Evolutionary conservation across 2,888 invertebrate genomes (phyloP).

Genomic region (Gari tellinella): DNA sequence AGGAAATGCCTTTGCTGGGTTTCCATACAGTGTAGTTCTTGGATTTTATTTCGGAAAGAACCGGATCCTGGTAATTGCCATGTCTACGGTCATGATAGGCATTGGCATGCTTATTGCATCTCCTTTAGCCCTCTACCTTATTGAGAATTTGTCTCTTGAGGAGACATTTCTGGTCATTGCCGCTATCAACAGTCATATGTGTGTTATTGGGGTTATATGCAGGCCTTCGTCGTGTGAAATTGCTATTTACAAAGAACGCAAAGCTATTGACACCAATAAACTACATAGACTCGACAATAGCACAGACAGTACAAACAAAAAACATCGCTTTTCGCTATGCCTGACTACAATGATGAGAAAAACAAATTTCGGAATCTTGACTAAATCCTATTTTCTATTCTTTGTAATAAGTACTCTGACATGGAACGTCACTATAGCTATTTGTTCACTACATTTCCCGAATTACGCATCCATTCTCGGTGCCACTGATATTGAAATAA

Average conservation of each 20-base stretch:
- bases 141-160: constrained; percentile 6
- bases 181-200: constrained; percentile 51
- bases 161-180: constrained; percentile 55
- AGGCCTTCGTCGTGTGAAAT: constrained; percentile 46
- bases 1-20: constrained; percentile 49
- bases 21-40: constrained; percentile 49
- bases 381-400: constrained; percentile 32
- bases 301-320: not conserved
- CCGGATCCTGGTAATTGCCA: constrained; percentile 39
- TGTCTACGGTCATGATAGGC: constrained; percentile 48
- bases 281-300: too few species aligned
- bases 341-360: not conserved
- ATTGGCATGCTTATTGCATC: constrained; percentile 58
- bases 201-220: constrained; percentile 51
- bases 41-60: constrained; percentile 60
- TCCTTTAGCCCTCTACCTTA: constrained; percentile 45
- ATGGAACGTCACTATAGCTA: constrained; percentile 44
- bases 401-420: constrained; percentile 46
- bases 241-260: not conserved
- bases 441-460: constrained; percentile 51
- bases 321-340: not conserved
- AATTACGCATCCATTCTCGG: constrained; percentile 38
- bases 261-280: too few species aligned
- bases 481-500: constrained; percentile 19
- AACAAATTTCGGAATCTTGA: constrained; percentile 11